Percentiles rank a stretch among this genome's conserved stretches.
Conservation (phyloP, 2,113 vertebrate species). For the Plotosus lineatus region DNA sequence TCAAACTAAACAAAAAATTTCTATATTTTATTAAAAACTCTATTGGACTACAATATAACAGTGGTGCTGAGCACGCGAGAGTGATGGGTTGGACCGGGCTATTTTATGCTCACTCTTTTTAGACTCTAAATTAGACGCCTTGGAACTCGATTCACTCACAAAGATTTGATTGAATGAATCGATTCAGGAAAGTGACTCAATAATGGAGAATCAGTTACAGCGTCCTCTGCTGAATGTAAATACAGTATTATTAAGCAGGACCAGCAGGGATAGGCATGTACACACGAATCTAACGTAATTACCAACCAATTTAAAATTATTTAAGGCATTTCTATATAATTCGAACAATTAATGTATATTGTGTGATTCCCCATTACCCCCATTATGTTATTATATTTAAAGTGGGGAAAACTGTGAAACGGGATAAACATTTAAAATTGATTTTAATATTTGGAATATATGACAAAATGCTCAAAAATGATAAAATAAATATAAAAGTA, state of each 20-base stretch:
- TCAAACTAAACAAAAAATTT: not conserved
- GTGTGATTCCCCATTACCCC: not conserved
- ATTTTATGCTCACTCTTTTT: not conserved
- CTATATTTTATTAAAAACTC: not conserved
- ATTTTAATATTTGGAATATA: not conserved
- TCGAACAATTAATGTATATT: too few species aligned
- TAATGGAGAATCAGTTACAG: not conserved
- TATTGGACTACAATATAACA: not conserved
- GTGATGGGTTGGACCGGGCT: not conserved
- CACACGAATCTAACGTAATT: too few species aligned
- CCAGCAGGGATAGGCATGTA: not conserved
- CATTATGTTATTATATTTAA: not conserved
- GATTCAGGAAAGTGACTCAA: not conserved
- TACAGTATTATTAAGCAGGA: not conserved
- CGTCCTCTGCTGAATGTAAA: not conserved
- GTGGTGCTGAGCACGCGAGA: not conserved
- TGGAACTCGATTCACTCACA: not conserved
- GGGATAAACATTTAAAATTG: not conserved
- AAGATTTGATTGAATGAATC: conserved; percentile 1
- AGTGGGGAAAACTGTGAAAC: not conserved
- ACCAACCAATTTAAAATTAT: too few species aligned
- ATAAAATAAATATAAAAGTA: not conserved
- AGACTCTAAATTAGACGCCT: not conserved
- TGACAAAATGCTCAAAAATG: not conserved
- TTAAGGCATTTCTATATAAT: too few species aligned